Percentiles rank a stretch among this genome's conserved stretches.
These are phyloP conservation scores for Acheta domesticus DNA, from an alignment of 2,888 invertebrate genomes.

Conservation along the genomic window DNA sequence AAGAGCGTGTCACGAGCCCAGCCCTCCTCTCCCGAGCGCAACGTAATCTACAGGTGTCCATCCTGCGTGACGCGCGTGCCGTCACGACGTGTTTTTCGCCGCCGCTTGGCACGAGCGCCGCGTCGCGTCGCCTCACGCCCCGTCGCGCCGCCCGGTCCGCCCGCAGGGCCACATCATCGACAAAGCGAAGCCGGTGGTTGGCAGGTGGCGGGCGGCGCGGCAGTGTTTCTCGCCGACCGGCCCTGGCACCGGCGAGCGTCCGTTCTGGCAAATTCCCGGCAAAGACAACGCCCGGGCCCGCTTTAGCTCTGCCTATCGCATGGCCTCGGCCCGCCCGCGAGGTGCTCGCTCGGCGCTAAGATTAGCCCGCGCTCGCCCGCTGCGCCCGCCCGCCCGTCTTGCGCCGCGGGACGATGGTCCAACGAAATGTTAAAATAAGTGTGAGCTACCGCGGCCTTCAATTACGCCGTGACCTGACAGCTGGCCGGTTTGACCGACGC, in stretches of 20 bases:
- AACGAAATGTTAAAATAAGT: conserved; percentile 8
- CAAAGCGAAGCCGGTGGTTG: neutral
- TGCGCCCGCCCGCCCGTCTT: neutral
- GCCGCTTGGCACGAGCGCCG: too few species aligned
- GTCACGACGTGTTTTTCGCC: too few species aligned
- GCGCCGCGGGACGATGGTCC: neutral
- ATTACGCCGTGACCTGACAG: neutral
- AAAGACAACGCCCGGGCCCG: conserved; percentile 6
- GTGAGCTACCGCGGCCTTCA: neutral
- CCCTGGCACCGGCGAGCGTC: neutral
- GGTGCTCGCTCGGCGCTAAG: neutral
- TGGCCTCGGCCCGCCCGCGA: neutral
- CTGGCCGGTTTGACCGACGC: neutral
- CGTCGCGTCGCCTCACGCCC: too few species aligned
- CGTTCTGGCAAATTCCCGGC: too few species aligned
- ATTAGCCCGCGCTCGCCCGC: neutral
- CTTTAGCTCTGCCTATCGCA: neutral
- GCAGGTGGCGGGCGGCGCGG: neutral
- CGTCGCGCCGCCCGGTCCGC: too few species aligned
- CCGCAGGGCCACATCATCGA: too few species aligned
- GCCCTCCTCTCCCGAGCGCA: too few species aligned
- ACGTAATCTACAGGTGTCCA: too few species aligned
- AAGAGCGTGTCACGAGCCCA: too few species aligned
- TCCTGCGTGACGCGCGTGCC: too few species aligned
- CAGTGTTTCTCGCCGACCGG: neutral